Evolutionary conservation across 2,797 vertebrate genomes (phyloP).

Genomic region (Ibycter americanus): DNA sequence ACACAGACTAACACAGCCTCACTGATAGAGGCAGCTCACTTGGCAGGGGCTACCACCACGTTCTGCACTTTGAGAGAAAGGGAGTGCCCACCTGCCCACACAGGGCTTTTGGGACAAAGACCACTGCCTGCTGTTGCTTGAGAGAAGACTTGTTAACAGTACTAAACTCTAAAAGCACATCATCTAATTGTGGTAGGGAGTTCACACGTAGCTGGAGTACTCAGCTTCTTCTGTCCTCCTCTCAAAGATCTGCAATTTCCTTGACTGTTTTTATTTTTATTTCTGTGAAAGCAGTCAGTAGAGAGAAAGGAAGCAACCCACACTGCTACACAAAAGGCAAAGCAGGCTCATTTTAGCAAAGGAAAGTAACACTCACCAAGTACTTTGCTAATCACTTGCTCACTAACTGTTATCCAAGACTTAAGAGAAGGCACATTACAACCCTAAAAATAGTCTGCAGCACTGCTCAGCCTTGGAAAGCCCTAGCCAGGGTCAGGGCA

Average conservation of each 20-base stretch:
- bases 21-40: neutral
- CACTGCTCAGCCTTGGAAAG: slow-evolving; percentile 53
- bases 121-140: neutral
- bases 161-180: neutral
- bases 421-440: slow-evolving; percentile 69
- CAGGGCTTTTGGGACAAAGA: neutral
- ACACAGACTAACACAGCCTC: neutral
- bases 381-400: slow-evolving; percentile 3
- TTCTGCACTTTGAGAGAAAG: neutral
- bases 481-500: neutral
- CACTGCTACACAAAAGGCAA: neutral
- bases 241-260: neutral
- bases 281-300: neutral
- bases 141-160: neutral
- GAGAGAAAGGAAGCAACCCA: slow-evolving; percentile 1
- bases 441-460: slow-evolving; percentile 54
- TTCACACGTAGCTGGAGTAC: neutral
- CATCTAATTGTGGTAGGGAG: neutral
- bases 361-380: slow-evolving; percentile 27
- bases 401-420: slow-evolving; percentile 45
- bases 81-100: neutral
- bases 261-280: neutral
- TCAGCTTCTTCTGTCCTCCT: neutral
- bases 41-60: neutral
- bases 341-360: neutral